Percentiles rank a stretch among this genome's conserved stretches.
Conservation (phyloP, 35 echinoderm and acorn worm species). For the Holothuria glaberrima region DNA sequence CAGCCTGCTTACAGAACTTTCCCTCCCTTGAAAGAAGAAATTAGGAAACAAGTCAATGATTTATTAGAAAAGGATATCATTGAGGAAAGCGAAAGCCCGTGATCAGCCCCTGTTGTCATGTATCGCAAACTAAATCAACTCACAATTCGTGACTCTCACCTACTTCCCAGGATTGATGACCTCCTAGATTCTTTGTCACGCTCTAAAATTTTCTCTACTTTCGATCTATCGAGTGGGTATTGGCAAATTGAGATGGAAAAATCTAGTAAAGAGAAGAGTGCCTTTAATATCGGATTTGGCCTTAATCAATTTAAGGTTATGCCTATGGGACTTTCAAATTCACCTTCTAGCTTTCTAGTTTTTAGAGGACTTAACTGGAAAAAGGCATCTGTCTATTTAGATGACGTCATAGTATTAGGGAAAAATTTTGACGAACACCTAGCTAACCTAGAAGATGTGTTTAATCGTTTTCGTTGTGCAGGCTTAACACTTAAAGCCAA, state of each 20-base stretch:
- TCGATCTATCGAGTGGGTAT: constrained; percentile 21
- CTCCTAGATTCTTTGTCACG: neutral
- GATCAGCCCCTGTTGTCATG: constrained; percentile 16
- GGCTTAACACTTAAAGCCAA: constrained; percentile 67
- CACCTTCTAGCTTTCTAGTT: constrained; percentile 27
- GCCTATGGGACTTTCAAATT: constrained; percentile 37
- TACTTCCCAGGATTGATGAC: constrained; percentile 22
- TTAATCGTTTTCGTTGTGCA: constrained; percentile 14
- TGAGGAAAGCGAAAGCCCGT: neutral
- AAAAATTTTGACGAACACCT: constrained; percentile 58
- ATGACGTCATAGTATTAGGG: constrained; percentile 71
- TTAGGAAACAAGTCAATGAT: neutral
- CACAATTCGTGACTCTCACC: constrained; percentile 3
- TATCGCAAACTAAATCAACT: constrained; percentile 39
- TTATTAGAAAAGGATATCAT: constrained; percentile 6
- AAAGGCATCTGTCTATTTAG: constrained; percentile 46
- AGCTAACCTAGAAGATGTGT: constrained; percentile 30
- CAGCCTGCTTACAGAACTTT: neutral
- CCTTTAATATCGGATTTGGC: neutral
- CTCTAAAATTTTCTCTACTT: neutral
- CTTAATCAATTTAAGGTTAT: neutral
- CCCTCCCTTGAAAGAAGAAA: neutral
- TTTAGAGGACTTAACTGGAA: constrained; percentile 53
- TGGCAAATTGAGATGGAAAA: constrained; percentile 5
- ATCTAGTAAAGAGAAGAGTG: neutral